phyloP scores from a whole-genome alignment of 2,888 invertebrate species.

The Trisateles emortualis region DNA sequence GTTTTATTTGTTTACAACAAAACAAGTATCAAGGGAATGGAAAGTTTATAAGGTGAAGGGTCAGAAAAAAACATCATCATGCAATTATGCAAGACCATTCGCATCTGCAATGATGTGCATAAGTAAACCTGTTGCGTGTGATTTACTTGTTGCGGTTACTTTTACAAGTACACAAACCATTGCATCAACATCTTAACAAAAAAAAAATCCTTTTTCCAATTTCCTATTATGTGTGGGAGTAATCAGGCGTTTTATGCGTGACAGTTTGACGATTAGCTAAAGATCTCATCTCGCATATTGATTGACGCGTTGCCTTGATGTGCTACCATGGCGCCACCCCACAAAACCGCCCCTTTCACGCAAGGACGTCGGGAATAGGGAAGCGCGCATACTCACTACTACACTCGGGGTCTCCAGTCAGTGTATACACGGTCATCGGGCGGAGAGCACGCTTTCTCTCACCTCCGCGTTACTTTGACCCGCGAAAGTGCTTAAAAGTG shows the following conservation, averaged over 20 bases:
- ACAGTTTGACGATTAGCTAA: constrained; percentile 62
- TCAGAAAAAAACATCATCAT: constrained; percentile 40
- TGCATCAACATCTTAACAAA: constrained; percentile 26
- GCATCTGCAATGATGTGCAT: constrained; percentile 66
- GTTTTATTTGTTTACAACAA: constrained; percentile 39
- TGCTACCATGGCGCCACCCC: constrained; percentile 81
- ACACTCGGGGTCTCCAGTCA: constrained; percentile 58
- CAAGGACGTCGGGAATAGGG: constrained; percentile 84
- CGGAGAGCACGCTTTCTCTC: constrained; percentile 67
- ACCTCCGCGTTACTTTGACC: constrained; percentile 50
- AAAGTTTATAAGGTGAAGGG: constrained; percentile 43
- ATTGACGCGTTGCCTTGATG: constrained; percentile 82
- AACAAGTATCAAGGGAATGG: constrained; percentile 33
- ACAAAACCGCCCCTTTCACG: constrained; percentile 79
- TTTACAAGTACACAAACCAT: constrained; percentile 43
- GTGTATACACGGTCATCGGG: constrained; percentile 71
- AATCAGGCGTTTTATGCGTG: constrained; percentile 43
- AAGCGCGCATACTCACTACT: constrained; percentile 80
- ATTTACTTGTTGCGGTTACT: constrained; percentile 55
- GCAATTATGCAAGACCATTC: constrained; percentile 61
- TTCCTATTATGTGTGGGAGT: constrained; percentile 16
- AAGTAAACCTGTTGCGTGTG: constrained; percentile 68
- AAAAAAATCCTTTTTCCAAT: not conserved
- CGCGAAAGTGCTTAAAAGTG: constrained; percentile 65
- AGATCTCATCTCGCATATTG: constrained; percentile 83